Evolutionary conservation across 1,140 invertebrate species (phyloP).

Genomic region (Littorina saxatilis): DNA sequence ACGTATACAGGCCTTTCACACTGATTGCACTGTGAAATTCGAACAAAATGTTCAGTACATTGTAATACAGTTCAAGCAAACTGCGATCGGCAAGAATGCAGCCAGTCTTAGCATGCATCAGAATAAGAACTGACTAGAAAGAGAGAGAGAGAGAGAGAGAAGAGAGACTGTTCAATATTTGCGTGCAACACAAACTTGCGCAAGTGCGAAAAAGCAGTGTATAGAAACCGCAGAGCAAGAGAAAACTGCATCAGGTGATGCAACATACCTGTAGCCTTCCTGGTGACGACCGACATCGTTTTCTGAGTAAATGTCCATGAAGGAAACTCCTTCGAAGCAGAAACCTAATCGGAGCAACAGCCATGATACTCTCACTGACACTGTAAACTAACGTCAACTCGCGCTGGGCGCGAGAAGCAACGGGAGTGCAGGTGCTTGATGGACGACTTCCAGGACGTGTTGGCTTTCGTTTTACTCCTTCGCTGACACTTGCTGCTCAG

Average conservation of each 20-base stretch:
- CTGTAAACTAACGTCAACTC: neutral
- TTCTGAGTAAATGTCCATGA: constrained; percentile 19
- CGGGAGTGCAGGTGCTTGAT: constrained; percentile 21
- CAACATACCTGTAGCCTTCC: constrained; percentile 24
- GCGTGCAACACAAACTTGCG: neutral
- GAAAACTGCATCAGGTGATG: neutral
- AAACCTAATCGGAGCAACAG: constrained; percentile 25
- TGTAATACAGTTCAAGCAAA: constrained; percentile 15
- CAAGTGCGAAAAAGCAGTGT: constrained; percentile 7
- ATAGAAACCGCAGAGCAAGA: no score
- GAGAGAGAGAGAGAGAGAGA: no score
- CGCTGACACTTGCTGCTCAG: neutral
- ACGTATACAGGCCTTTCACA: no score
- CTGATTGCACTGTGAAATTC: no score
- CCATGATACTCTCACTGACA: constrained; percentile 31
- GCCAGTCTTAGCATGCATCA: neutral
- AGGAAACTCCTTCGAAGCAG: constrained; percentile 35
- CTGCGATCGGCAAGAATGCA: constrained; percentile 3
- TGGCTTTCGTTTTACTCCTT: constrained; percentile 14
- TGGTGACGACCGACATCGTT: constrained; percentile 33
- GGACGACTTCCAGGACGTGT: neutral
- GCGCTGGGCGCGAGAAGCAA: neutral
- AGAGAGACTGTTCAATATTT: no score
- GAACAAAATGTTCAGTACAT: neutral
- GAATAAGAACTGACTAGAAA: no score